Evolutionary conservation across 2,888 invertebrate species (phyloP).

Genomic region (Pasiphila rectangulata): DNA sequence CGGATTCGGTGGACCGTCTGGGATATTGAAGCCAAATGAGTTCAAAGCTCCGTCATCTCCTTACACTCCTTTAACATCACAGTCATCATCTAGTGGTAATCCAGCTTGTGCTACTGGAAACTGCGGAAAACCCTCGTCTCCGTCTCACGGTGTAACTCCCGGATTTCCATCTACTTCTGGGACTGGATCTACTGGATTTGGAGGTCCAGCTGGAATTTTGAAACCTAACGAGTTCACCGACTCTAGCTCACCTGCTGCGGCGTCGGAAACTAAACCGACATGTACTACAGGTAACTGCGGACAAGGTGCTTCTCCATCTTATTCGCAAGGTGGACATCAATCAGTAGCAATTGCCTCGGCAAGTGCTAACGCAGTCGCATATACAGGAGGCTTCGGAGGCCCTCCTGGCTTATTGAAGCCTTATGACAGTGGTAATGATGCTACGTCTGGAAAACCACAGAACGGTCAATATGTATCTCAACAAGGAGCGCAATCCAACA

Average conservation of each 20-base stretch:
- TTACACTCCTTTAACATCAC: conserved; percentile 9
- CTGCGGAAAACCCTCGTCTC: conserved; percentile 17
- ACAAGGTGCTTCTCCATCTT: conserved; percentile 7
- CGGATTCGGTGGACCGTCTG: conserved; percentile 53
- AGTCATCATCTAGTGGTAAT: conserved; percentile 4
- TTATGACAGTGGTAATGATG: conserved; percentile 51
- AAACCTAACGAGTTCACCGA: conserved; percentile 49
- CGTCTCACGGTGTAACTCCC: conserved; percentile 9
- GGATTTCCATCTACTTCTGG: conserved; percentile 7
- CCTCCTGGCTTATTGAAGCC: conserved; percentile 68
- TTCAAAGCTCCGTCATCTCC: conserved; percentile 31
- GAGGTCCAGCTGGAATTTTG: conserved; percentile 51
- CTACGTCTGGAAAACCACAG: conserved; percentile 19
- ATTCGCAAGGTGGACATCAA: conserved; percentile 15
- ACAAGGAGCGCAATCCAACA: conserved; percentile 22
- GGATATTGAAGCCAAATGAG: conserved; percentile 53
- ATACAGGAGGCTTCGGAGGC: conserved; percentile 70
- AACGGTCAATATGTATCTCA: conserved; percentile 27
- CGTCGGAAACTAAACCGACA: conserved; percentile 18
- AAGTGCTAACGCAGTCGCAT: conserved; percentile 38
- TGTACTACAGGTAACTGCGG: conserved; percentile 15
- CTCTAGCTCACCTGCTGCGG: conserved; percentile 11
- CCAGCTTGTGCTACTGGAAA: conserved; percentile 25
- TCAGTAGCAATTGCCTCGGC: conserved; percentile 23
- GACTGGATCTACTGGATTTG: conserved; percentile 43